phyloP scores from a whole-genome alignment of 2,888 invertebrate species.

The Notocelia uddmanniana region DNA sequence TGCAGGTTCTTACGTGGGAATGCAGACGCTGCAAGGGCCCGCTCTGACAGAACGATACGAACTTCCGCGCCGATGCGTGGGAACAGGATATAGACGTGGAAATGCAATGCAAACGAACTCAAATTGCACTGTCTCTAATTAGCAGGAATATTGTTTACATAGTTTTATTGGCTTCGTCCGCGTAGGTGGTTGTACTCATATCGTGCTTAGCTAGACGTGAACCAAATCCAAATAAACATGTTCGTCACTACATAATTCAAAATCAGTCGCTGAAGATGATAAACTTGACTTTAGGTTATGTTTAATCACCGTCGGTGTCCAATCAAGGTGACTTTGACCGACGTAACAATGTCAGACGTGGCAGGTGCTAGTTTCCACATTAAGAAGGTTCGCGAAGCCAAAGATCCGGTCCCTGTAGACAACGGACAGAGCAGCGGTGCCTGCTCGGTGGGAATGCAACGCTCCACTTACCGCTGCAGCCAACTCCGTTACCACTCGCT shows the following conservation, averaged over 20 bases:
- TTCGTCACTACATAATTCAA: background rate
- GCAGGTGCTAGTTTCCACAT: slow-evolving; percentile 35
- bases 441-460: slow-evolving; percentile 79
- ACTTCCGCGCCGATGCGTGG: slow-evolving; percentile 66
- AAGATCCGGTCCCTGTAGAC: slow-evolving; percentile 69
- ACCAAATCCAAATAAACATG: slow-evolving; percentile 13
- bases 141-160: slow-evolving; percentile 20
- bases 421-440: slow-evolving; percentile 62
- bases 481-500: slow-evolving; percentile 53
- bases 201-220: background rate
- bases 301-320: background rate
- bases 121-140: slow-evolving; percentile 29
- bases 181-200: background rate
- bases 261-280: background rate
- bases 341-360: slow-evolving; percentile 12
- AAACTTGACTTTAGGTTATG: background rate
- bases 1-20: slow-evolving; percentile 47
- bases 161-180: slow-evolving; percentile 4
- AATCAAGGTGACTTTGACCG: slow-evolving; percentile 19
- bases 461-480: slow-evolving; percentile 72
- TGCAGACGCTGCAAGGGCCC: slow-evolving; percentile 42
- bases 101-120: slow-evolving; percentile 27
- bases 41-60: slow-evolving; percentile 60
- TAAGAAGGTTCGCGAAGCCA: slow-evolving; percentile 70
- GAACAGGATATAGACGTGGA: slow-evolving; percentile 59